Percentiles rank a stretch among this genome's conserved stretches.
Evolutionary conservation across 1,140 invertebrate species (phyloP).

Genomic region (Cotesia glomerata): DNA sequence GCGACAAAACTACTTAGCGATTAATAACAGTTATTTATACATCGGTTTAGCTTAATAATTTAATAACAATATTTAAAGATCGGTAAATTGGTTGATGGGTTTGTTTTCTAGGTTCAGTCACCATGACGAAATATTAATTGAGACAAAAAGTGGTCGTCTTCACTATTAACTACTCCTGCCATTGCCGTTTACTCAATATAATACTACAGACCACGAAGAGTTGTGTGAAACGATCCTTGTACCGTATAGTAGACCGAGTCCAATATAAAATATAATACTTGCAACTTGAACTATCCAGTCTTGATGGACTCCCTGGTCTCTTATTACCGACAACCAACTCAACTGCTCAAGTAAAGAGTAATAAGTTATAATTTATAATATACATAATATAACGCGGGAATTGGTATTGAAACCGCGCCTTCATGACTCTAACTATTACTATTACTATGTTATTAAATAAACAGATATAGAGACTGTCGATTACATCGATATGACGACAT

Average conservation of each 20-base stretch:
- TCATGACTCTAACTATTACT: background rate
- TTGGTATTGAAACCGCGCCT: background rate
- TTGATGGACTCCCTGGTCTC: too few species aligned
- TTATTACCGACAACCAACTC: background rate
- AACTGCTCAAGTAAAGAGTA: background rate
- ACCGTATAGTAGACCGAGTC: background rate
- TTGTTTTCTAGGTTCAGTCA: slow-evolving; percentile 14
- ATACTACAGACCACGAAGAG: background rate
- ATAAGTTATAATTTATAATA: too few species aligned
- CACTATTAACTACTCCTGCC: too few species aligned
- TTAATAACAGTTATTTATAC: too few species aligned
- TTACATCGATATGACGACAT: slow-evolving; percentile 13
- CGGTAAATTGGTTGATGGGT: background rate
- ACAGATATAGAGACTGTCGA: too few species aligned
- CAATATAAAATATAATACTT: background rate
- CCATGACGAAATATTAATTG: slow-evolving; percentile 57
- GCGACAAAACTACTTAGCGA: too few species aligned
- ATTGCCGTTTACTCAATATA: background rate
- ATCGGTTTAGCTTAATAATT: background rate
- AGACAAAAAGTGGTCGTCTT: slow-evolving; percentile 46
- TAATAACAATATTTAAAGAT: background rate
- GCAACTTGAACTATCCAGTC: background rate
- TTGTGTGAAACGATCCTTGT: slow-evolving; percentile 9
- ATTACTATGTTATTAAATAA: background rate
- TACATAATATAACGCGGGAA: background rate